Evolutionary conservation across 2,888 invertebrate species (phyloP).

Genomic region (Chelonus formosanus): DNA sequence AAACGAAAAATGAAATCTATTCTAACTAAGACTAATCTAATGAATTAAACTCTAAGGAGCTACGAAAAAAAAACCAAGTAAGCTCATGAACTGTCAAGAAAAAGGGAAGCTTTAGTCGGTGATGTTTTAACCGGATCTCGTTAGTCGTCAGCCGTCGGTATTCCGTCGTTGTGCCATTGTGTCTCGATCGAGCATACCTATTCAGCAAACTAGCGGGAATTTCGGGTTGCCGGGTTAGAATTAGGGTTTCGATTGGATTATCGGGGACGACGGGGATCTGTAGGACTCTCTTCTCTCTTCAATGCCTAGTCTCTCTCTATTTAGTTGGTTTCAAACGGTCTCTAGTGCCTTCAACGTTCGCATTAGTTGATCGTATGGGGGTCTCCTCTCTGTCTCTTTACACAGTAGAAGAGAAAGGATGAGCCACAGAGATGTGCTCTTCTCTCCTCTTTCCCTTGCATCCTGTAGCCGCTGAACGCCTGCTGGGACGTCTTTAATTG

Average conservation of each 20-base stretch:
- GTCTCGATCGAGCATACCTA: conserved; percentile 55
- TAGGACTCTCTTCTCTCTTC: conserved; percentile 36
- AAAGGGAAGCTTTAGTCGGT: conserved; percentile 12
- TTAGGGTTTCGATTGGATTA: conserved; percentile 65
- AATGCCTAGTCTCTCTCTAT: conserved; percentile 21
- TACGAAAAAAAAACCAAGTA: too few relatives aligned
- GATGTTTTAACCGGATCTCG: conserved; percentile 54
- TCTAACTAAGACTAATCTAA: too few relatives aligned
- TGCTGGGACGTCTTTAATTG: conserved; percentile 64
- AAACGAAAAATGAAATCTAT: too few relatives aligned
- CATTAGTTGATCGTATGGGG: conserved; percentile 42
- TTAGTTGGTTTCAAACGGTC: conserved; percentile 41
- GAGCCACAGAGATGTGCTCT: conserved; percentile 18
- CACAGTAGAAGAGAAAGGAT: not conserved
- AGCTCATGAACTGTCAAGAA: conserved; percentile 3
- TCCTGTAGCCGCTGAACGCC: conserved; percentile 44
- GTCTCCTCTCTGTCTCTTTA: conserved; percentile 6
- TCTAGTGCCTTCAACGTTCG: conserved; percentile 51
- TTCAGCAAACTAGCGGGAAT: conserved; percentile 64
- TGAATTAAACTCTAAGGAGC: too few relatives aligned
- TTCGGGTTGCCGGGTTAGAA: conserved; percentile 62
- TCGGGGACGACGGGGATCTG: conserved; percentile 50
- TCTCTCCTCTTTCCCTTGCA: conserved; percentile 19
- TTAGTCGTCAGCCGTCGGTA: conserved; percentile 51
- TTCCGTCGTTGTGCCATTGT: conserved; percentile 56